Evolutionary conservation across 1,140 invertebrate species (phyloP), one percentile per base, ranked within the genome.

Genomic region (Hylaeus volcanicus): DNA sequence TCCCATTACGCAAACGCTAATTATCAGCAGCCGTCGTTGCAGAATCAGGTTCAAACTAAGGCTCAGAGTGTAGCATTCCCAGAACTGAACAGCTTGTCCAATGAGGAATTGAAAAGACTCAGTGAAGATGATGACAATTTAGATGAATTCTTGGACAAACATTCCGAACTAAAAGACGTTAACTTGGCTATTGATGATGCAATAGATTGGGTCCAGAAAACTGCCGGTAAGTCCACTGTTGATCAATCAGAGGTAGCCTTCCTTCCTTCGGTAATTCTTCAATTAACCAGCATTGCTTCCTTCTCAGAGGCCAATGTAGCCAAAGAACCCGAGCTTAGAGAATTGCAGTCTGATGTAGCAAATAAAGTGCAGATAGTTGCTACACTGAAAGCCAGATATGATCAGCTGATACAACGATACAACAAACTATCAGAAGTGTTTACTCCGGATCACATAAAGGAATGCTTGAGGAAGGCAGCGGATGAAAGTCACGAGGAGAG

Each of bases 401-500:
- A 97, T 88, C 92, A 94, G 81, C 86, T 96, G 9, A 95, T 96
- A 88, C 93, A 94, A 85, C 94, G 95, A 81, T 96, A 97, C 87
- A 95, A 96, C 84, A 95, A 95, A 86, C 91, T 97, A 63, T 95
- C 96, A 0, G 95, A 96, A 77, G 95, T 95, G 83, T 97, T 96
- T 88, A 94, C 95, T 14, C 96, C 96, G 0, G 94, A 96, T 83
- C 94, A 96, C 83, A 97, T 97, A 81, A 94, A 96, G 87, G 96
- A 96, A 89, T 94, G 93, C 79, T 81, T 96, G 48, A 93, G 94
- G 78, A 89, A 93, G 65, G 94, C 96, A 0, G 96, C 96, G 0
- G 93, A 95, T 56, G 94, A 94, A 80, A 96, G 96, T 39, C 96
- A 97, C 86, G 95, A 95, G 78, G 95, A 96, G 75, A 96, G 96